Evolutionary conservation across 92 coral and sea anemone species (phyloP).

Genomic region (Epizoanthus fatuus): DNA sequence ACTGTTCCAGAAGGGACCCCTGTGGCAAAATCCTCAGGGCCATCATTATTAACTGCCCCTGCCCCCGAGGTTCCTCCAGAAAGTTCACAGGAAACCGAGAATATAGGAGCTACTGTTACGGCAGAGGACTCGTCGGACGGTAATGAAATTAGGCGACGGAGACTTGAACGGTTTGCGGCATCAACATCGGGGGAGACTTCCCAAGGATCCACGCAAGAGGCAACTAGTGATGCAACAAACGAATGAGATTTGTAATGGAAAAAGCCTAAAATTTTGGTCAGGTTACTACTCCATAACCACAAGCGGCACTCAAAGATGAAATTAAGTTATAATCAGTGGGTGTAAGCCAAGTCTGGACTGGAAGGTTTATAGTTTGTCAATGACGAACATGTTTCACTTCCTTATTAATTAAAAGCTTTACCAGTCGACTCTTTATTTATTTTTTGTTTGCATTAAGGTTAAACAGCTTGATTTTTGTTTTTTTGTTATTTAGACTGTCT

Average conservation of each 20-base stretch:
- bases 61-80: background rate
- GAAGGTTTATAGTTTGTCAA: too few relatives aligned
- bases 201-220: conserved; percentile 36
- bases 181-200: conserved; percentile 31
- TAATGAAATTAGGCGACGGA: conserved; percentile 81
- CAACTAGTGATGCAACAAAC: conserved; percentile 8
- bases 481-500: too few relatives aligned
- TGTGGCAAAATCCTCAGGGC: background rate
- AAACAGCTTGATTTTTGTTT: too few relatives aligned
- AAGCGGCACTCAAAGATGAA: too few relatives aligned
- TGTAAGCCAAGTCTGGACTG: too few relatives aligned
- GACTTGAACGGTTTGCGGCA: conserved; percentile 77
- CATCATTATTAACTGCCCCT: background rate
- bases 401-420: too few relatives aligned
- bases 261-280: background rate
- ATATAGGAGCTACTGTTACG: conserved; percentile 51
- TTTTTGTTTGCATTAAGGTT: too few relatives aligned
- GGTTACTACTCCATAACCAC: background rate
- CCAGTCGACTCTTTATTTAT: too few relatives aligned
- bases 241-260: conserved; percentile 2
- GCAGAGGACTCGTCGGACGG: conserved; percentile 58
- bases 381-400: too few relatives aligned
- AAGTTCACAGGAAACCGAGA: conserved; percentile 30
- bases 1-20: background rate
- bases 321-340: too few relatives aligned